Percentiles rank a stretch among this genome's conserved stretches.
Evolutionary conservation across 2,888 invertebrate species (phyloP).

Genomic region (Rosalia funebris): DNA sequence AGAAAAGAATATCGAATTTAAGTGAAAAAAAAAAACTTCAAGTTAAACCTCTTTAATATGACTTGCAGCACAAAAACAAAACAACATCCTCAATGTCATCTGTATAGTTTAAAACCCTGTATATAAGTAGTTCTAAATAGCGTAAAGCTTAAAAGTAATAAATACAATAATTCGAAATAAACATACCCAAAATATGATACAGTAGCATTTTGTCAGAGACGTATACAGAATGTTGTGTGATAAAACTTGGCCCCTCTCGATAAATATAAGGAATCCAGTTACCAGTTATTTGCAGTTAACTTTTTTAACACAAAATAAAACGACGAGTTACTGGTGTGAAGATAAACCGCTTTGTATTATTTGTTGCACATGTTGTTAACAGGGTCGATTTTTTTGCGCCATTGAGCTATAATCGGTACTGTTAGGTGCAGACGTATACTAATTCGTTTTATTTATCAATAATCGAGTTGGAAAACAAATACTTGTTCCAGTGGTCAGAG

Average conservation of each 20-base stretch:
- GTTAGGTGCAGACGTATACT: conserved; percentile 6
- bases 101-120: too few species aligned
- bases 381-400: neutral
- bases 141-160: too few species aligned
- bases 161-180: neutral
- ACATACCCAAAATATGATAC: conserved; percentile 39
- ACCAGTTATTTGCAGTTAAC: conserved; percentile 18
- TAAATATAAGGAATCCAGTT: conserved; percentile 28
- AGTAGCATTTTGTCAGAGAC: conserved; percentile 38
- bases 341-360: conserved; percentile 1
- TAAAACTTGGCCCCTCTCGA: conserved; percentile 31
- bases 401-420: neutral
- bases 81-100: too few species aligned
- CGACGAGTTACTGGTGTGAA: too few species aligned
- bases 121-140: too few species aligned
- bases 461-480: conserved; percentile 8
- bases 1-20: too few species aligned
- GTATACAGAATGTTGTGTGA: conserved; percentile 23
- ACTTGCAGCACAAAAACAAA: too few species aligned
- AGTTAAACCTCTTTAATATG: too few species aligned
- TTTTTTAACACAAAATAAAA: conserved; percentile 16
- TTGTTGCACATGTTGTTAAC: neutral
- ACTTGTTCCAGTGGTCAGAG: conserved; percentile 20
- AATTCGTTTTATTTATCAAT: conserved; percentile 13
- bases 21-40: too few species aligned